Conservation (phyloP, 2,113 vertebrate genomes). For the Hoplias malabaricus region DNA sequence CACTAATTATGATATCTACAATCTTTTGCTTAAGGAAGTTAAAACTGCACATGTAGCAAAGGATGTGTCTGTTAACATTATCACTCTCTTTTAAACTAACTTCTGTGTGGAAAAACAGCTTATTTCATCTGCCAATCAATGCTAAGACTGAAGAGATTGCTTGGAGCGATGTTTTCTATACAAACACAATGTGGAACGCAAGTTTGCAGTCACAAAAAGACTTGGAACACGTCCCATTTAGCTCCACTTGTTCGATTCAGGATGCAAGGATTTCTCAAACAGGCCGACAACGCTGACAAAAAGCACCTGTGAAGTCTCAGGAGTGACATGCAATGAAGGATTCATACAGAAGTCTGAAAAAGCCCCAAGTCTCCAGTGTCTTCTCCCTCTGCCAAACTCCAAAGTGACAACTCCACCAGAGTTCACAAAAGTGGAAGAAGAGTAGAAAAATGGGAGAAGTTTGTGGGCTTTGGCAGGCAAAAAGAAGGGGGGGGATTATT, state of each 20-base stretch:
- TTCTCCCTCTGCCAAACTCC: conserved; percentile 25
- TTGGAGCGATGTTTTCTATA: neutral
- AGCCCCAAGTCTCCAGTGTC: neutral
- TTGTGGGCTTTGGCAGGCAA: neutral
- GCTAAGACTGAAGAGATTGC: neutral
- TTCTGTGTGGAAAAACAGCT: neutral
- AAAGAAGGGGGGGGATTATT: neutral
- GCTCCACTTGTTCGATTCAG: conserved; percentile 25
- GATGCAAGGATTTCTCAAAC: conserved; percentile 19
- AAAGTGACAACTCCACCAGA: conserved; percentile 27
- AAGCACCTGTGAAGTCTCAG: conserved; percentile 25
- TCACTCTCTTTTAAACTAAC: neutral
- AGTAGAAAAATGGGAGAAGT: conserved; percentile 19
- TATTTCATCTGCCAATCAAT: neutral
- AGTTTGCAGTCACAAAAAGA: conserved; percentile 14
- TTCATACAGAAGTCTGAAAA: conserved; percentile 19
- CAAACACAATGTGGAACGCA: neutral
- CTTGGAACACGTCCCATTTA: conserved; percentile 29
- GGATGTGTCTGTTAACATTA: neutral
- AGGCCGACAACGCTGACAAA: conserved; percentile 37
- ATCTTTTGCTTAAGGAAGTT: neutral
- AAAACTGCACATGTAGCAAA: neutral
- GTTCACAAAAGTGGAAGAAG: conserved; percentile 24
- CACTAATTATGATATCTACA: no score
- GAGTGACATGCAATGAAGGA: conserved; percentile 30